Conservation (phyloP, 2,797 vertebrate species). For the Pangasius krempfi region DNA sequence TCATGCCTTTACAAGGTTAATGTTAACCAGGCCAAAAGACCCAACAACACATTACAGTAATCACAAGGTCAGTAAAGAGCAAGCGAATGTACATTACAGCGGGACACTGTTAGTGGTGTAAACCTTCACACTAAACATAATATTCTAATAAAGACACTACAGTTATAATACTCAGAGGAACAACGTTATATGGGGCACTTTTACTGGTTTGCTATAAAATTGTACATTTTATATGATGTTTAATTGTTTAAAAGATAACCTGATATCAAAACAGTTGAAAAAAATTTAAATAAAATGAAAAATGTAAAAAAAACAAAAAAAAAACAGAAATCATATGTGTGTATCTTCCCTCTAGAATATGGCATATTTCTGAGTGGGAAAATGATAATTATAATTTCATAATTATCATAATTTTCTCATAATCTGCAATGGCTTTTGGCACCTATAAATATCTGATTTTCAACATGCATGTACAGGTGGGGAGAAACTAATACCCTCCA, state of each 20-base stretch:
- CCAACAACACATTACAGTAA: not conserved
- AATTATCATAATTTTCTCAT: not conserved
- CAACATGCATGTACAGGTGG: not conserved
- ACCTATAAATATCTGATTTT: not conserved
- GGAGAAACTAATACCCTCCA: not conserved
- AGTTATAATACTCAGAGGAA: not conserved
- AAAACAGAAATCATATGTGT: not conserved
- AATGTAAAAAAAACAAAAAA: not conserved
- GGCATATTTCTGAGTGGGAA: not conserved
- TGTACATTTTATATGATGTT: not conserved
- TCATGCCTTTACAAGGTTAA: slow-evolving; percentile 36
- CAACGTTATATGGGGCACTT: not conserved
- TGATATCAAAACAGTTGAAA: not conserved
- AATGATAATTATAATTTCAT: too few species aligned
- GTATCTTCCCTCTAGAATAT: not conserved
- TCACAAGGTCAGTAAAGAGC: slow-evolving; percentile 9
- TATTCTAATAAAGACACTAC: not conserved
- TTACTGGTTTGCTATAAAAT: not conserved
- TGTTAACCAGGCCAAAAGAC: slow-evolving; percentile 29
- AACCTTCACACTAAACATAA: slow-evolving; percentile 2
- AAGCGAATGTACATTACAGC: not conserved
- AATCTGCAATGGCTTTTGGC: not conserved
- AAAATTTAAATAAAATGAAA: not conserved
- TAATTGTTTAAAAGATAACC: not conserved
- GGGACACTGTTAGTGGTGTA: not conserved